A percentile compares a stretch with the other conserved stretches of the same genome.
phyloP scores from a whole-genome alignment of 2,113 vertebrate species.

The Bagarius yarrelli region DNA sequence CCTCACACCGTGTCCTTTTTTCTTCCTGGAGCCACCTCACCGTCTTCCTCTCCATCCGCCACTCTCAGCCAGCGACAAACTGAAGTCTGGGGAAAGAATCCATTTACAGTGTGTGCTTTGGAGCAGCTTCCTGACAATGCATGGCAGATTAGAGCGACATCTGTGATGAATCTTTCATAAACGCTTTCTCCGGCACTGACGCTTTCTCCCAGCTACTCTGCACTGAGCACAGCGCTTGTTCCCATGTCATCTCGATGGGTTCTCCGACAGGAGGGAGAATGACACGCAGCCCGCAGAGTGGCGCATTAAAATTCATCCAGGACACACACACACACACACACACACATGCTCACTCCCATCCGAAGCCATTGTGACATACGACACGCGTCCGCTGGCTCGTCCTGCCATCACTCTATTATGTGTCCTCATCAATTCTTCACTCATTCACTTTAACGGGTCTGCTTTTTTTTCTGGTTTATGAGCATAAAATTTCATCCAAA shows the following conservation, averaged over 20 bases:
- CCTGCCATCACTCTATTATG: constrained; percentile 65
- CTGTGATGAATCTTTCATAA: constrained; percentile 99
- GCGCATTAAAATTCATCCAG: constrained; percentile 93
- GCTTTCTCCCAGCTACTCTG: constrained; percentile 43
- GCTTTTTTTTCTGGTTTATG: constrained; percentile 47
- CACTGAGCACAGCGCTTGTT: constrained; percentile 73
- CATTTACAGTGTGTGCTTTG: constrained; percentile 96
- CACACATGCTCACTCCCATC: neutral
- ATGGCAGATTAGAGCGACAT: constrained; percentile 89
- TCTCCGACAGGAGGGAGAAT: constrained; percentile 75
- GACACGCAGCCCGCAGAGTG: constrained; percentile 76
- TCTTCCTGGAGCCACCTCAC: constrained; percentile 41
- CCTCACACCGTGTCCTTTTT: constrained; percentile 79
- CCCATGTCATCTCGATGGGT: constrained; percentile 80
- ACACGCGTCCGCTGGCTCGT: constrained; percentile 67
- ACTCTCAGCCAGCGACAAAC: constrained; percentile 82
- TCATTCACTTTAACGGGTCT: constrained; percentile 69
- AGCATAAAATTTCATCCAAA: constrained; percentile 68
- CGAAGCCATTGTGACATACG: constrained; percentile 13
- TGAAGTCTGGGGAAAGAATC: constrained; percentile 88
- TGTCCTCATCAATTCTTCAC: constrained; percentile 82
- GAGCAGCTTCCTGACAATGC: constrained; percentile 92
- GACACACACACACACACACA: constrained; percentile 47
- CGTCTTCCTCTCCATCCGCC: constrained; percentile 42
- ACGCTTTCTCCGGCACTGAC: constrained; percentile 81